These are phyloP conservation scores for Pentalonia nigronervosa DNA, from an alignment of 1,140 invertebrate species.

Conservation along the genomic window DNA sequence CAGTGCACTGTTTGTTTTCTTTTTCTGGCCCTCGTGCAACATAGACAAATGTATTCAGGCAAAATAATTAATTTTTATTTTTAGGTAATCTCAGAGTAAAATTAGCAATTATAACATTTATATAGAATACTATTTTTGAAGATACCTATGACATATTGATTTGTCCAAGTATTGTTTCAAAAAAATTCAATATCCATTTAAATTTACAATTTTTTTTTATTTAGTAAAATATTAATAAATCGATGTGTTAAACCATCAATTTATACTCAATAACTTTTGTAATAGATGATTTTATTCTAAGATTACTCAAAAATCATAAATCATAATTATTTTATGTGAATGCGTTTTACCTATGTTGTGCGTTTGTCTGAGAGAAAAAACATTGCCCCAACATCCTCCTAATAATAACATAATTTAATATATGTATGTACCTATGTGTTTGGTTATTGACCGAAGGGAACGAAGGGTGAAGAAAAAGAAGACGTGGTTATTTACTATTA, in stretches of 20 bases:
- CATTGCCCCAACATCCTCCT: neutral
- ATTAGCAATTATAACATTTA: too few relatives aligned
- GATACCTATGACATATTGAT: too few relatives aligned
- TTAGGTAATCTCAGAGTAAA: neutral
- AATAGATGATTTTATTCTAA: neutral
- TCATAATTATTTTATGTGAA: too few relatives aligned
- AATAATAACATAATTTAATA: neutral
- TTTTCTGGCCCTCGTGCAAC: rapidly evolving
- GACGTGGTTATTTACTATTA: neutral
- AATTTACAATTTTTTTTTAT: neutral
- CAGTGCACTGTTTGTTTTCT: neutral
- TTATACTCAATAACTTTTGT: neutral
- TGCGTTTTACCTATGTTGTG: neutral
- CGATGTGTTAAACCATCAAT: too few relatives aligned
- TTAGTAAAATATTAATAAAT: neutral
- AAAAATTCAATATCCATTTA: neutral
- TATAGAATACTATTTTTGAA: neutral
- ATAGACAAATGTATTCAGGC: neutral
- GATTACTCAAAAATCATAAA: neutral
- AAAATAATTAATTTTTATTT: neutral
- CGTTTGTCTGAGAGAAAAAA: neutral
- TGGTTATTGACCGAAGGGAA: neutral
- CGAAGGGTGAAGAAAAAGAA: neutral
- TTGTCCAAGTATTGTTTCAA: neutral
- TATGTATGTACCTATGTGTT: neutral